These are phyloP conservation scores for Tenebrosternarchus preto DNA, from an alignment of 2,113 vertebrate genomes.

Conservation along the genomic window DNA sequence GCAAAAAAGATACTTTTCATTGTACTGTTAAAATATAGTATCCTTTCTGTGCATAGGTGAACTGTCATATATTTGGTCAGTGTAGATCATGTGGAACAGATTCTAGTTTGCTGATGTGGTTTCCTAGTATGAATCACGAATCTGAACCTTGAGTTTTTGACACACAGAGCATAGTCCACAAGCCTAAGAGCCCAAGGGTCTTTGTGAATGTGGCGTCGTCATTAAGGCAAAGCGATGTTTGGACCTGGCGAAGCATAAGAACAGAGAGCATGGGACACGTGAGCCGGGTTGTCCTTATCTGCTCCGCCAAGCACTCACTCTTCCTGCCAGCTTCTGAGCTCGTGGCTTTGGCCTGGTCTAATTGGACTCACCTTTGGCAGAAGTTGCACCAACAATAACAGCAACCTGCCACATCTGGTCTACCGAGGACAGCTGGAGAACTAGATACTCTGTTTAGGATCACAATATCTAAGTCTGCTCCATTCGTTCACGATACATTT, in stretches of 20 bases:
- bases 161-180: neutral
- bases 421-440: slow-evolving; percentile 45
- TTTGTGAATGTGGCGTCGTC: neutral
- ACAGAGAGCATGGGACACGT: neutral
- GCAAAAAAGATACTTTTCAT: too few relatives aligned
- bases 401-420: slow-evolving; percentile 64
- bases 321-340: slow-evolving; percentile 41
- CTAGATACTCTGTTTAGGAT: neutral
- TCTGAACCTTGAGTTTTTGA: neutral
- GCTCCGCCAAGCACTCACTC: slow-evolving; percentile 48
- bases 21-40: too few relatives aligned
- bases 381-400: slow-evolving; percentile 68
- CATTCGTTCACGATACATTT: slow-evolving; percentile 5
- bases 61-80: neutral
- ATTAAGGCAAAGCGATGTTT: neutral
- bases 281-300: slow-evolving; percentile 27
- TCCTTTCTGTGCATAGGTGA: too few relatives aligned
- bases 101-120: neutral
- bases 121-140: neutral
- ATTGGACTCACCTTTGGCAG: slow-evolving; percentile 74
- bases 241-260: neutral
- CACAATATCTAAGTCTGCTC: neutral
- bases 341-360: slow-evolving; percentile 60
- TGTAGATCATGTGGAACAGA: neutral
- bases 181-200: neutral